These are phyloP conservation scores for Oxyura jamaicensis DNA, from an alignment of 2,113 vertebrate genomes.

Conservation along the genomic window DNA sequence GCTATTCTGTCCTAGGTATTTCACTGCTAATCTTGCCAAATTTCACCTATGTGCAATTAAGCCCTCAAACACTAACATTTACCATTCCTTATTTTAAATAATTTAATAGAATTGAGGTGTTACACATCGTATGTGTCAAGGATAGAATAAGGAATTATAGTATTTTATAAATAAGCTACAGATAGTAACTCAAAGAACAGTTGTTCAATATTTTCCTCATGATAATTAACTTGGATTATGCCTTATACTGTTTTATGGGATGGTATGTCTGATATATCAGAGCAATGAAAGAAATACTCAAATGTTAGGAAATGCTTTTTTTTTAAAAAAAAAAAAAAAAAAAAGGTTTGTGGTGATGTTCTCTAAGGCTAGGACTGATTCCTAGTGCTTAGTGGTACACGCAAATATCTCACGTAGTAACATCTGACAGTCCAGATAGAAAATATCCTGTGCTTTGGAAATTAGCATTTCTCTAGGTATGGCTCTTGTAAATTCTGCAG, in stretches of 20 bases:
- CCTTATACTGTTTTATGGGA: background rate
- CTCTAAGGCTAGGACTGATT: background rate
- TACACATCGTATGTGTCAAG: background rate
- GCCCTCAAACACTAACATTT: background rate
- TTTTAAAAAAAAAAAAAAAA: no score
- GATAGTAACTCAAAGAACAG: background rate
- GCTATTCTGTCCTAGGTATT: background rate
- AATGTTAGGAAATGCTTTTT: background rate
- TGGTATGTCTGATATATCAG: background rate
- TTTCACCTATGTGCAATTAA: background rate
- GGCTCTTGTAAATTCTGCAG: background rate
- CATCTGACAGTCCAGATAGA: background rate
- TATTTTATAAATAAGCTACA: background rate
- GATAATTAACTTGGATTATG: background rate
- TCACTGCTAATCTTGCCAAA: background rate
- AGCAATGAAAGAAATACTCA: background rate
- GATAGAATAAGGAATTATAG: background rate
- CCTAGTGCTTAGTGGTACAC: background rate
- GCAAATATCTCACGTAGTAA: background rate
- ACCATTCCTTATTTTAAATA: background rate
- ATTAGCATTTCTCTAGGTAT: rapidly evolving
- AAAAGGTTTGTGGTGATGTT: background rate
- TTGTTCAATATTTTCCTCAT: background rate
- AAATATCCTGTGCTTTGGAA: background rate
- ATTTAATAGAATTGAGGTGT: background rate